Base-by-base conservation (phyloP, 2,797 vertebrate species). In the Poliocrania exsul region DNA sequence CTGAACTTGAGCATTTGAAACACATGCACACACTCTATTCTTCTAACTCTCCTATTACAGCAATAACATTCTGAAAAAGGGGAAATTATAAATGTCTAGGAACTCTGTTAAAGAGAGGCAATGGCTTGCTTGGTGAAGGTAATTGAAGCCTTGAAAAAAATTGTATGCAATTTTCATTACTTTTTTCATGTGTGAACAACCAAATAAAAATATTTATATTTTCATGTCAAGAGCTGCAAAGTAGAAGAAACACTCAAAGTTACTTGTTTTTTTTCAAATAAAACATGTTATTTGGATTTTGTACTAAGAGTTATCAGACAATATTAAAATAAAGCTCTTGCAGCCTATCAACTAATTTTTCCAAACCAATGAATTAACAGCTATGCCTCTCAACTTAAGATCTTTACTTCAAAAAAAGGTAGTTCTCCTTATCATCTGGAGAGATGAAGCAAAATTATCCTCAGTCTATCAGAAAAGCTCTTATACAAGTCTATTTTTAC, bases 1-100 rank as follows among this genome's bases (percentile, higher is more conserved):
- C 31, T 69, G 77, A 92, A 85, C 28, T 85, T 65, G 71, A 85
- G 62, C 25, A 85, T 64, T 67, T 91, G 74, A 93, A 92, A 64
- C 35, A 87, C 10, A 61, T 20, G 16, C 38, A 54, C 21, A 44
- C 24, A 15, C 19, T 66, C 12, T 14, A 26, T 91, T 86, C 56
- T 95, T 47, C 71, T 95, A 79, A 88, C 33, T 85, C 64, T 51
- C 33, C 51, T 75, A 40, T 28, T 67, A 37, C 4, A 66, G 31
- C 28, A 56, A 28, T 31, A 87, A 60, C 31, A 66, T 60, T 60
- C 51, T 49, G 31, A 66, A 73, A 90, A 29, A 38, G 25, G 2
- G 10, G 13, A 56, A 93, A n/a, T 77, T 75, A 29, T 19, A 82
- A 82, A 58, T 80, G 44, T 29, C 58, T 84, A 7, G 8, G 25